These are phyloP conservation scores for Parapsyche elsis DNA, from an alignment of 1,140 invertebrate species.

Conservation along the genomic window DNA sequence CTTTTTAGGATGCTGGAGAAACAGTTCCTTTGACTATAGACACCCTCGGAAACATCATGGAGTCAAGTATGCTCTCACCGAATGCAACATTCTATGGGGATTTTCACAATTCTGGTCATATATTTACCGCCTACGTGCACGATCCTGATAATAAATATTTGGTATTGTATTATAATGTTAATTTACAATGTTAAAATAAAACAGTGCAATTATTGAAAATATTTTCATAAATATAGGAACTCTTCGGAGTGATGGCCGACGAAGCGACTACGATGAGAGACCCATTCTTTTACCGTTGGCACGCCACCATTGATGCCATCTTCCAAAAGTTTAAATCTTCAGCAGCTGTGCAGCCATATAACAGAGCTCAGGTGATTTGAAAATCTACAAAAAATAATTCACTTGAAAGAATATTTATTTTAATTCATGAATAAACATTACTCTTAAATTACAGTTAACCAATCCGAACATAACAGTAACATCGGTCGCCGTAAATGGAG, in stretches of 20 bases:
- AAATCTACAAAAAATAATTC: no score
- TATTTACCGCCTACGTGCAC: slow-evolving; percentile 62
- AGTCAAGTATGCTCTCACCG: slow-evolving; percentile 60
- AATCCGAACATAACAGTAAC: slow-evolving; percentile 59
- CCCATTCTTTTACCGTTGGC: slow-evolving; percentile 64
- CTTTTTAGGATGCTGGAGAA: slow-evolving; percentile 53
- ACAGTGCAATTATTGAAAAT: slow-evolving; percentile 11
- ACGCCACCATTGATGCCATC: slow-evolving; percentile 61
- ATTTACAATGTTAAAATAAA: neutral
- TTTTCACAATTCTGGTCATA: slow-evolving; percentile 66
- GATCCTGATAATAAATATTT: slow-evolving; percentile 61
- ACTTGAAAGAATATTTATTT: no score
- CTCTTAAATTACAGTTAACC: slow-evolving; percentile 58
- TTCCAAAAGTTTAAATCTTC: slow-evolving; percentile 62
- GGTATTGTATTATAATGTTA: neutral
- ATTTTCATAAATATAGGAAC: slow-evolving; percentile 52
- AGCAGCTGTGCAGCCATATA: slow-evolving; percentile 59
- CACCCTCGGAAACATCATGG: slow-evolving; percentile 65
- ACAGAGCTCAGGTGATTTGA: slow-evolving; percentile 52
- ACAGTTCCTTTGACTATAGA: slow-evolving; percentile 64
- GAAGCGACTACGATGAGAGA: slow-evolving; percentile 64
- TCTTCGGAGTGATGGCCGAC: slow-evolving; percentile 61
- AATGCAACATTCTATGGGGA: slow-evolving; percentile 65
- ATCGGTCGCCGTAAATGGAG: slow-evolving; percentile 60
- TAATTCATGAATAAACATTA: no score